Conservation (phyloP, 2,113 vertebrate genomes). For the Etheostoma spectabile region DNA sequence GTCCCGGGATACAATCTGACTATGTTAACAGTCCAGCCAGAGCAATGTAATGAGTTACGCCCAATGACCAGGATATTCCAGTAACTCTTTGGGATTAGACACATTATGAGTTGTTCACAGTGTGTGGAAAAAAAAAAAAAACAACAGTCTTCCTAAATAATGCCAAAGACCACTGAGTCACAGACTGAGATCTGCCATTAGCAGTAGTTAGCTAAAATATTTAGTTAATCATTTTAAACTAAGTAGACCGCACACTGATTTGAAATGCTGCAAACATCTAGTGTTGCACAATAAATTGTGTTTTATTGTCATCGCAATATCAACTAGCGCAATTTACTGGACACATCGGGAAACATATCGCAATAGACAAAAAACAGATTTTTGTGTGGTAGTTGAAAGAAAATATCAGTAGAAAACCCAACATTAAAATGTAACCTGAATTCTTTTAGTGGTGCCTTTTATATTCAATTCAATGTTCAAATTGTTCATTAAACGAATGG, state of each 20-base stretch:
- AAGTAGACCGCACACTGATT: neutral
- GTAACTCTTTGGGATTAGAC: conserved; percentile 51
- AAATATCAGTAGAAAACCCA: no score
- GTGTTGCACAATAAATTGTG: no score
- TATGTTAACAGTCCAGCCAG: conserved; percentile 26
- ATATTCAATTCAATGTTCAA: no score
- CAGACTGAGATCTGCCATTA: conserved; percentile 10
- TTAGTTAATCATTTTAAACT: neutral
- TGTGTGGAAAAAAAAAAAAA: conserved; percentile 38
- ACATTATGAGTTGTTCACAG: conserved; percentile 48
- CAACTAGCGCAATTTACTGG: no score
- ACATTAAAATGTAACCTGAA: no score
- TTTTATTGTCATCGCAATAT: no score
- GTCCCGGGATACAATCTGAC: conserved; percentile 46
- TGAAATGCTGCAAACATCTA: neutral
- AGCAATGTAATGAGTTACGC: conserved; percentile 71
- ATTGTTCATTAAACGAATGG: no score
- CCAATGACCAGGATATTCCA: conserved; percentile 74
- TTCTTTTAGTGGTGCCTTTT: no score
- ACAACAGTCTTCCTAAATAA: conserved; percentile 25
- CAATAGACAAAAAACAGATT: no score
- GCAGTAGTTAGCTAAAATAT: neutral
- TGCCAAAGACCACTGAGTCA: conserved; percentile 45
- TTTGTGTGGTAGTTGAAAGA: no score
- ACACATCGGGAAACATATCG: no score